phyloP scores from a whole-genome alignment of 2,888 invertebrate species.

The Rhagophthalmus giganteus region DNA sequence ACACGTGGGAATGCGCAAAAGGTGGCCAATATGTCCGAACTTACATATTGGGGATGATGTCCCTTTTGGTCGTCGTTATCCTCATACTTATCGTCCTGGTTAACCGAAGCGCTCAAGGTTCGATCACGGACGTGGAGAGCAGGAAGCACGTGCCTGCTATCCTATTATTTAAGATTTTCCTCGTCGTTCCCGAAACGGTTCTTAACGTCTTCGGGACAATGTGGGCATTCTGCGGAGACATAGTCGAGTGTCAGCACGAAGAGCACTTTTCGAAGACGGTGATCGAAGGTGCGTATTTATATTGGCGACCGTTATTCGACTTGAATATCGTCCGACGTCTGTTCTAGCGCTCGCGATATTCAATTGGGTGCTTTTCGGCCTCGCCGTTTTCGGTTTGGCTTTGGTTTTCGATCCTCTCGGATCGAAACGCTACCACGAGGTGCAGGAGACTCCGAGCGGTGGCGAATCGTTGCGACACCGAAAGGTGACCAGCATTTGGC shows the following conservation, averaged over 20 bases:
- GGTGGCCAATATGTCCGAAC: slow-evolving; percentile 74
- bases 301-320: too few relatives aligned
- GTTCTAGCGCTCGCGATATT: slow-evolving; percentile 73
- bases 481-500: slow-evolving; percentile 73
- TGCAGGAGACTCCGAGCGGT: slow-evolving; percentile 62
- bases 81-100: slow-evolving; percentile 68
- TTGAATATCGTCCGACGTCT: too few relatives aligned
- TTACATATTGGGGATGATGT: slow-evolving; percentile 72
- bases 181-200: slow-evolving; percentile 76
- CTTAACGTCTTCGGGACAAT: slow-evolving; percentile 81
- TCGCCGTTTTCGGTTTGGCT: slow-evolving; percentile 74
- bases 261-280: slow-evolving; percentile 72
- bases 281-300: slow-evolving; percentile 63
- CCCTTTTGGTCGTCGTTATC: slow-evolving; percentile 66
- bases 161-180: slow-evolving; percentile 70
- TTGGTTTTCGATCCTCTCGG: slow-evolving; percentile 84
- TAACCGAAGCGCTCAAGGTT: slow-evolving; percentile 74
- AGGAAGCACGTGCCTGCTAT: slow-evolving; percentile 72
- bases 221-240: slow-evolving; percentile 73
- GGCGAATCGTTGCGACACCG: slow-evolving; percentile 69
- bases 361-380: slow-evolving; percentile 78
- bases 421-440: slow-evolving; percentile 63
- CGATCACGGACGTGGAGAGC: slow-evolving; percentile 74
- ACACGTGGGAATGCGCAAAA: slow-evolving; percentile 69
- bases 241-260: slow-evolving; percentile 68